A percentile compares a stretch with the other conserved stretches of the same genome.
These are phyloP conservation scores for Schrankia costaestrigalis DNA, from an alignment of 2,888 invertebrate species.

Conservation along the genomic window DNA sequence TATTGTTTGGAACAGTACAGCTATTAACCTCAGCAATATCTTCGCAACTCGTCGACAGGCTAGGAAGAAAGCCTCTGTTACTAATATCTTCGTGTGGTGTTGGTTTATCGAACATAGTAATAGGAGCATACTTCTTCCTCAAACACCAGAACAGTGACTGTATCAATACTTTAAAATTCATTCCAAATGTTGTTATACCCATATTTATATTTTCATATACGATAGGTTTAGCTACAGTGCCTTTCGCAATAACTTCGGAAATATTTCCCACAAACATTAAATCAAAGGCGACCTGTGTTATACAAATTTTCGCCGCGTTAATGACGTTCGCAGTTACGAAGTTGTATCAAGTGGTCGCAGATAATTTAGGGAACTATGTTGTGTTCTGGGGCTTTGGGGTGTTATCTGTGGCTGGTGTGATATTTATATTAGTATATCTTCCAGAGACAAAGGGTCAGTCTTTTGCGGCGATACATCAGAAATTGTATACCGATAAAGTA, in stretches of 20 bases:
- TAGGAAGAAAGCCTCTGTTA: conserved; percentile 82
- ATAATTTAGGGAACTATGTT: conserved; percentile 72
- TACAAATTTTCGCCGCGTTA: conserved; percentile 81
- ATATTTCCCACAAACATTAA: conserved; percentile 83
- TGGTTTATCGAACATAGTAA: conserved; percentile 72
- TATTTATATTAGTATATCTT: conserved; percentile 73
- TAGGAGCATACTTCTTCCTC: conserved; percentile 79
- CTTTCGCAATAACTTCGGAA: conserved; percentile 83
- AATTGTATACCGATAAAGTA: conserved; percentile 61
- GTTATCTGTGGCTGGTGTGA: conserved; percentile 72
- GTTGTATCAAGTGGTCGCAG: conserved; percentile 77
- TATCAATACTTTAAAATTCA: conserved; percentile 70
- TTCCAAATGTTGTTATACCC: conserved; percentile 81
- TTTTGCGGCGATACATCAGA: conserved; percentile 80
- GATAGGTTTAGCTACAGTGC: conserved; percentile 82
- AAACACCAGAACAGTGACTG: conserved; percentile 69
- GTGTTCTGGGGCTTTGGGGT: conserved; percentile 80
- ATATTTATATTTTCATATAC: conserved; percentile 83
- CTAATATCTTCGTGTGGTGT: conserved; percentile 80
- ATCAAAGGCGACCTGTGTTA: conserved; percentile 83
- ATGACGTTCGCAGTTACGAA: conserved; percentile 82
- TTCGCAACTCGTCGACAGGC: conserved; percentile 80
- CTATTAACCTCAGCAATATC: conserved; percentile 78
- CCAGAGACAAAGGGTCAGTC: conserved; percentile 83
- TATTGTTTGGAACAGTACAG: conserved; percentile 77